Percentiles rank a stretch among this genome's conserved stretches.
phyloP scores from a whole-genome alignment of 2,888 invertebrate species.

The Drosophila borborema region DNA sequence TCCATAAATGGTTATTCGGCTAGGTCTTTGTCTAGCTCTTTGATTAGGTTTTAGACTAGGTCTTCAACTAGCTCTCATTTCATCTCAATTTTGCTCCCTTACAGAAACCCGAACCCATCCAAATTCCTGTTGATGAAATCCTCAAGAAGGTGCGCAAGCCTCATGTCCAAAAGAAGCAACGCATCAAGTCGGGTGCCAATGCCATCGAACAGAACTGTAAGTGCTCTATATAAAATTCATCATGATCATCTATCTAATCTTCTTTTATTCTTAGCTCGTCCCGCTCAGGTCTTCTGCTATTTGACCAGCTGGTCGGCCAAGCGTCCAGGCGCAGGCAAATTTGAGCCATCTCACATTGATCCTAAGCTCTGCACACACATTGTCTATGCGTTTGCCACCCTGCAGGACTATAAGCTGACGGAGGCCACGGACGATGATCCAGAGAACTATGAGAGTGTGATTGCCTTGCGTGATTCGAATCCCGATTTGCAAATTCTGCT shows the following conservation, averaged over 20 bases:
- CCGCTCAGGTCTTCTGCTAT: slow-evolving; percentile 96
- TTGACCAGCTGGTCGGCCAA: slow-evolving; percentile 98
- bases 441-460: slow-evolving; percentile 94
- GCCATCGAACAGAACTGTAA: slow-evolving; percentile 88
- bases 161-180: slow-evolving; percentile 85
- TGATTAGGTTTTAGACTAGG: background rate
- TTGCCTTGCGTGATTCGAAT: slow-evolving; percentile 94
- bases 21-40: no score
- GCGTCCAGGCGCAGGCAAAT: slow-evolving; percentile 94
- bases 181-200: slow-evolving; percentile 86
- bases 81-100: background rate
- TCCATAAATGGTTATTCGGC: no score
- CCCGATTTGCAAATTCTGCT: slow-evolving; percentile 93
- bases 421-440: slow-evolving; percentile 93
- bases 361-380: slow-evolving; percentile 96
- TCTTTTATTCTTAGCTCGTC: slow-evolving; percentile 87
- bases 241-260: background rate
- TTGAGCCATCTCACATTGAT: slow-evolving; percentile 95
- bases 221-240: slow-evolving; percentile 61
- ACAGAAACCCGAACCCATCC: slow-evolving; percentile 90
- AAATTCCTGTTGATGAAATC: slow-evolving; percentile 91
- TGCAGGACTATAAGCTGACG: slow-evolving; percentile 93
- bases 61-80: background rate
- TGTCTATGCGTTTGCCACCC: slow-evolving; percentile 96
- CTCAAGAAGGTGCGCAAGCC: slow-evolving; percentile 90